Evolutionary conservation across 2,113 vertebrate species (phyloP).

Genomic region (Redunca redunca): DNA sequence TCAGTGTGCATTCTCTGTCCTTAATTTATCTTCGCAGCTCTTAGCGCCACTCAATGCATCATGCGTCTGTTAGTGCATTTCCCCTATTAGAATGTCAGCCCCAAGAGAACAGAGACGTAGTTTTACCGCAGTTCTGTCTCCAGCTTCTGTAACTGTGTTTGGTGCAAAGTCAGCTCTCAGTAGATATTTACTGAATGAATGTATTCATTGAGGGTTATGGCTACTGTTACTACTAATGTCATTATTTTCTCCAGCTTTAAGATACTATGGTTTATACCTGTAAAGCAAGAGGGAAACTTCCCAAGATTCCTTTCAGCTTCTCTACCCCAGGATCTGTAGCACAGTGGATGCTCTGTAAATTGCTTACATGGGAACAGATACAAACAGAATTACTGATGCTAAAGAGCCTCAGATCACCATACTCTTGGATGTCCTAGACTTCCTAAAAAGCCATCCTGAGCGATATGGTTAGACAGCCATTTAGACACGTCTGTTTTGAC

Average conservation of each 20-base stretch:
- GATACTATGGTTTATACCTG: neutral
- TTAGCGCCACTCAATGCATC: neutral
- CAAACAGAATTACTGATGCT: neutral
- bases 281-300: neutral
- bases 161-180: neutral
- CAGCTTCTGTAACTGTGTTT: neutral
- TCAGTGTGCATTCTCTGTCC: neutral
- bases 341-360: neutral
- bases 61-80: neutral
- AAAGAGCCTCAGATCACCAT: neutral
- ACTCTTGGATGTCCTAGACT: neutral
- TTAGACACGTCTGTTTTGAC: conserved; percentile 60
- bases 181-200: neutral
- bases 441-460: conserved; percentile 38
- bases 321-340: neutral
- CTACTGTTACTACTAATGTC: neutral
- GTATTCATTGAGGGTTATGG: neutral
- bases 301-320: neutral
- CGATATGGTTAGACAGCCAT: conserved; percentile 22
- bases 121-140: neutral
- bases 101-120: neutral
- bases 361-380: neutral
- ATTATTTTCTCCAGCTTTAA: neutral
- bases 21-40: neutral
- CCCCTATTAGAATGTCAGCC: neutral